Percentiles rank a stretch among this genome's conserved stretches.
phyloP scores from a whole-genome alignment of 2,113 vertebrate genomes.

The Tricholaema leucomelas region DNA sequence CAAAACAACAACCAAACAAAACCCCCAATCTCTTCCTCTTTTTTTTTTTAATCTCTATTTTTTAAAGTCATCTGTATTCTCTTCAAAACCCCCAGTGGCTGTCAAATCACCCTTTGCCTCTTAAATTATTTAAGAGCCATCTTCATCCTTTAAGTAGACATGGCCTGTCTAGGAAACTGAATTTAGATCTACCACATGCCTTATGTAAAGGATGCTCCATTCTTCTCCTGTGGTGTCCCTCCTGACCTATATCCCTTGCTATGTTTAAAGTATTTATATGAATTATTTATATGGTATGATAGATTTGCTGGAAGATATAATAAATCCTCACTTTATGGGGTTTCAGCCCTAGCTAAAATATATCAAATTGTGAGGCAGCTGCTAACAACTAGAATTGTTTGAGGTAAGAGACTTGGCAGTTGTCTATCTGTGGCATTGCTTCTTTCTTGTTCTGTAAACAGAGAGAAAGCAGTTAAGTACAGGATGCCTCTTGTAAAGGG shows the following conservation, averaged over 20 bases:
- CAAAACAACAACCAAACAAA: too few relatives aligned
- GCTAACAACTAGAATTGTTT: not conserved
- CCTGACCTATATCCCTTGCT: slow-evolving; percentile 17
- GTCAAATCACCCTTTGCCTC: not conserved
- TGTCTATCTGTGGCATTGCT: not conserved
- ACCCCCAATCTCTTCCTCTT: not conserved
- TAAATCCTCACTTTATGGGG: slow-evolving; percentile 31
- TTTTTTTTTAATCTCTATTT: not conserved
- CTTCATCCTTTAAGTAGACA: not conserved
- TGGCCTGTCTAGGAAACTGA: not conserved
- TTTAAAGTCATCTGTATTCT: not conserved
- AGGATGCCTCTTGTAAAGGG: not conserved
- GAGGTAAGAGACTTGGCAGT: not conserved
- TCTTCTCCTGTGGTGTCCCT: not conserved
- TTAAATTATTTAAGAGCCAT: not conserved
- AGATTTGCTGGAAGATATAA: not conserved
- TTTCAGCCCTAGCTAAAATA: slow-evolving; percentile 35
- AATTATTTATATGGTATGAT: slow-evolving; percentile 34
- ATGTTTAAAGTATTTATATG: not conserved
- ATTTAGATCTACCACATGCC: not conserved
- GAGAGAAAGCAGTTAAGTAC: not conserved
- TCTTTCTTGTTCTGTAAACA: not conserved
- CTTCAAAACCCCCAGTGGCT: not conserved
- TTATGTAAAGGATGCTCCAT: not conserved
- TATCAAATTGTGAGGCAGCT: not conserved